These are phyloP conservation scores for Montipora capitata DNA, from an alignment of 92 coral and sea anemone genomes.

Conservation along the genomic window DNA sequence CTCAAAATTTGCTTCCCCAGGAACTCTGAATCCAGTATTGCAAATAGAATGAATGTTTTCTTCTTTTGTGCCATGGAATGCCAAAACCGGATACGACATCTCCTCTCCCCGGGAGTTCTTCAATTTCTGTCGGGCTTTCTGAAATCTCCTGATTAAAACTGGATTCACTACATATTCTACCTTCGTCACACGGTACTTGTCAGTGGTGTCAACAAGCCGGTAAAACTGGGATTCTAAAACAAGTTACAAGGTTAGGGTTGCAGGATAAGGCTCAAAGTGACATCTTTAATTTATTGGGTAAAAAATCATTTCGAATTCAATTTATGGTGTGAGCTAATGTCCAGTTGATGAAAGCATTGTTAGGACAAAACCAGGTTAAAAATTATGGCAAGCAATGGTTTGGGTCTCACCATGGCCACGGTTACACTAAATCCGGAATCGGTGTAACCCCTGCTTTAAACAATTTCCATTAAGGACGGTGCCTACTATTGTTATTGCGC, in stretches of 20 bases:
- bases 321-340: no score
- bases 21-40: conserved; percentile 75
- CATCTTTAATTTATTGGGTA: no score
- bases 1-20: conserved; percentile 84
- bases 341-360: no score
- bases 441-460: no score
- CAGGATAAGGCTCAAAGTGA: no score
- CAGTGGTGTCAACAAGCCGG: conserved; percentile 82
- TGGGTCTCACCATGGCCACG: no score
- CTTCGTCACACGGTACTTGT: conserved; percentile 84
- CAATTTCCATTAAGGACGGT: no score
- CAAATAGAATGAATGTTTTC: conserved; percentile 82
- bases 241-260: neutral
- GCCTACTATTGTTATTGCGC: no score
- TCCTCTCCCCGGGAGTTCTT: conserved; percentile 68
- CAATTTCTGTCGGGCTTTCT: conserved; percentile 72
- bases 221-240: conserved; percentile 86
- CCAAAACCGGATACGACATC: conserved; percentile 82
- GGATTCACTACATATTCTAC: conserved; percentile 88
- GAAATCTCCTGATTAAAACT: conserved; percentile 72
- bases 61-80: conserved; percentile 90
- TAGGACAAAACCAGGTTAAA: no score
- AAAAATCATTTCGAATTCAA: no score
- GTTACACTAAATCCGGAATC: no score
- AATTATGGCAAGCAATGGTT: no score